Percentiles rank a stretch among this genome's conserved stretches.
Conservation (phyloP, 2,797 vertebrate genomes). For the Neomorphus geoffroyi region DNA sequence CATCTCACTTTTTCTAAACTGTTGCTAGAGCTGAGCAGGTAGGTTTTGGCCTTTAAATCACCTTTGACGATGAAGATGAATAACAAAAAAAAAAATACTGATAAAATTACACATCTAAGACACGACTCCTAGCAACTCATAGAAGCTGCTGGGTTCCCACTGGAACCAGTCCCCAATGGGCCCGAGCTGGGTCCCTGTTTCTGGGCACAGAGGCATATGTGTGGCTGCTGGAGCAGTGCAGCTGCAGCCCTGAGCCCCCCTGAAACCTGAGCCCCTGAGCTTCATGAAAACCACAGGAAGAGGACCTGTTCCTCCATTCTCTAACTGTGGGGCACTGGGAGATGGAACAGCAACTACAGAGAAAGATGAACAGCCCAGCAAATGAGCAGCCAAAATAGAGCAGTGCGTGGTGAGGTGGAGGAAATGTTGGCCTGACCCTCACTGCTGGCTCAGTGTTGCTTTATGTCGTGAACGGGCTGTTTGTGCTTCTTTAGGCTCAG, state of each 20-base stretch:
- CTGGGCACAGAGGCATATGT: neutral
- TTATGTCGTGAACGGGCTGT: neutral
- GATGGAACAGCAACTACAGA: neutral
- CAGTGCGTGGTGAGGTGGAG: neutral
- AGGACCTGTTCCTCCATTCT: neutral
- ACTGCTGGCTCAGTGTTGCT: neutral
- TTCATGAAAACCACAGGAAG: neutral
- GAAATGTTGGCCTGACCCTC: neutral
- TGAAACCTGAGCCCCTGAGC: too few relatives aligned
- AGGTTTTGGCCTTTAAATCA: neutral
- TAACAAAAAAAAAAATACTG: neutral
- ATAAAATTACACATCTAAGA: neutral
- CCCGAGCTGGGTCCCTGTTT: neutral
- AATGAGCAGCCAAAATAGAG: neutral
- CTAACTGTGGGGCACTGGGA: neutral
- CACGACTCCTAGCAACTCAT: accelerated
- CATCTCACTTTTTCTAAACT: neutral
- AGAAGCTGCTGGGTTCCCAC: neutral
- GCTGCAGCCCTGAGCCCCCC: neutral
- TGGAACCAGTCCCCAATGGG: neutral
- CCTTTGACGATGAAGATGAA: neutral
- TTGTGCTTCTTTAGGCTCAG: neutral
- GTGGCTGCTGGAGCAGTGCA: neutral
- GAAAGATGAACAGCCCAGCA: neutral
- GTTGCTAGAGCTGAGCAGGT: neutral